Percentiles rank a stretch among this genome's conserved stretches.
These are phyloP conservation scores for Caenorhabditis sp. DNA, from an alignment of 2,888 invertebrate species.

Conservation along the genomic window DNA sequence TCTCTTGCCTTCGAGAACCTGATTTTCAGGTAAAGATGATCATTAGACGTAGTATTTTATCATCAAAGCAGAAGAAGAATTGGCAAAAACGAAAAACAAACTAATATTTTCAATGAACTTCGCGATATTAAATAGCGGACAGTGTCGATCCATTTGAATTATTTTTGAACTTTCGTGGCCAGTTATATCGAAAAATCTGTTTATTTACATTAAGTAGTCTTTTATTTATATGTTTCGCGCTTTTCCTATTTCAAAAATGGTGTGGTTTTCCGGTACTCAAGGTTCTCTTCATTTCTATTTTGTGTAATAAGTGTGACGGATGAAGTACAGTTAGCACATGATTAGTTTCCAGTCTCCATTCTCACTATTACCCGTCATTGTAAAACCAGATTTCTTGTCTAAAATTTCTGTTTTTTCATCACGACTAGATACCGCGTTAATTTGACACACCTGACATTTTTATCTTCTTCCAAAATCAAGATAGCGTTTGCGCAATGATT, in stretches of 20 bases:
- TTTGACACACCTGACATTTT: background rate
- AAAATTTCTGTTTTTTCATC: background rate
- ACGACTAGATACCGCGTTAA: background rate
- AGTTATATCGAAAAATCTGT: no score
- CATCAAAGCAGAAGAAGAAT: constrained; percentile 1
- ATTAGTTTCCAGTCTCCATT: constrained; percentile 19
- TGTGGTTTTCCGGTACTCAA: no score
- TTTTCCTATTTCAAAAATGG: no score
- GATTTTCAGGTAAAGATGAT: constrained; percentile 35
- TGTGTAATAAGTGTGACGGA: constrained; percentile 4
- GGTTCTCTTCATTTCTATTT: no score
- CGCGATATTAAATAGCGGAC: no score
- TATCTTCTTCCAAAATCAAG: background rate
- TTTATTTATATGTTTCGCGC: no score
- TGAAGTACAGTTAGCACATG: constrained; percentile 9
- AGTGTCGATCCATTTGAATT: no score
- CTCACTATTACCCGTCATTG: background rate
- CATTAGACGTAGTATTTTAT: constrained; percentile 22
- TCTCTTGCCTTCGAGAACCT: constrained; percentile 35
- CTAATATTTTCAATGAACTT: no score
- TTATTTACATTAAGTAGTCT: no score
- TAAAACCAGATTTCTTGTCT: constrained; percentile 6
- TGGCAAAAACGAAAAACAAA: background rate
- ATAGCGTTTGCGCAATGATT: background rate
- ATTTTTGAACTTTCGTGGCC: no score